A percentile compares a stretch with the other conserved stretches of the same genome.
Conservation (phyloP, 35 echinoderm and acorn worm genomes). For the Holothuria glaberrima region DNA sequence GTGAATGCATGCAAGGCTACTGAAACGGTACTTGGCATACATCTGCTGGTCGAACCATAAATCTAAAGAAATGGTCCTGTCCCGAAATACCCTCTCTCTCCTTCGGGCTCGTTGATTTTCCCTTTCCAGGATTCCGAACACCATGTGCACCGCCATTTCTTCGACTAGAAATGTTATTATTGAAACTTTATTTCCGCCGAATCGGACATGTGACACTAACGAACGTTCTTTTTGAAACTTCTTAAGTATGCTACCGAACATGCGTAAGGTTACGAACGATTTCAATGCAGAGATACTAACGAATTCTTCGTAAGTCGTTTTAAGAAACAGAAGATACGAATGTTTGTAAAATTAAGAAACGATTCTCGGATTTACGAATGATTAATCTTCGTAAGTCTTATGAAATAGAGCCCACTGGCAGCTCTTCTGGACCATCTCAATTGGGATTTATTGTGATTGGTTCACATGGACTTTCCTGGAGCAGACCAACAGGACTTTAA, state of each 20-base stretch:
- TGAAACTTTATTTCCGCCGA: background rate
- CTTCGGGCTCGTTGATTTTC: background rate
- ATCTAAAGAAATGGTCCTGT: conserved; percentile 3
- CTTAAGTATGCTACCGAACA: background rate
- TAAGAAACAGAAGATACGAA: background rate
- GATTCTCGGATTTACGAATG: no score
- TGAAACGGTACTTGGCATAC: conserved; percentile 23
- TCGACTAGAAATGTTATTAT: background rate
- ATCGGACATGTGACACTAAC: background rate
- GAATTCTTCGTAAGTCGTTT: background rate
- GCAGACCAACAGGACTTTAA: no score
- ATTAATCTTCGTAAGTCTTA: background rate
- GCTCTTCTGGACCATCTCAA: no score
- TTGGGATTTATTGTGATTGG: no score
- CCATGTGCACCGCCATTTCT: background rate
- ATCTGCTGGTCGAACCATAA: background rate
- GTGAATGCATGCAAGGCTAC: conserved; percentile 1
- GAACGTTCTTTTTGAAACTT: background rate
- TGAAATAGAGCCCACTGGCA: no score
- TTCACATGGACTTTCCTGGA: no score
- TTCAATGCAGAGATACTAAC: background rate
- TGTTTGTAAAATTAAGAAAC: no score
- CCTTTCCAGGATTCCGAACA: background rate
- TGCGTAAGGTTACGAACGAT: background rate
- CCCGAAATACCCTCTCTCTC: conserved; percentile 7